Evolutionary conservation across 2,113 vertebrate genomes (phyloP).

Genomic region (Trogon melanurus): DNA sequence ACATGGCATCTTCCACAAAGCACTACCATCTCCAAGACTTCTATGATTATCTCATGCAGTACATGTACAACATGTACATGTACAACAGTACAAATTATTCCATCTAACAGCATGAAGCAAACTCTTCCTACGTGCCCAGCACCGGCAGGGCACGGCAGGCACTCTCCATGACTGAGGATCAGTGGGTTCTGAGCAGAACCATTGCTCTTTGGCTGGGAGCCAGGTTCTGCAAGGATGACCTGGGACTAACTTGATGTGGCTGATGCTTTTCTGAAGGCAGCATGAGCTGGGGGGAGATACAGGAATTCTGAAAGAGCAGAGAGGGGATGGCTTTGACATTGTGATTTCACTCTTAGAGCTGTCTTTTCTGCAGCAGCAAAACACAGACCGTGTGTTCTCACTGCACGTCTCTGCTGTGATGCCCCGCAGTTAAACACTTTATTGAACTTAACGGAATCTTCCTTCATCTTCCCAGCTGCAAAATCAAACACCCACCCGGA

Average conservation of each 20-base stretch:
- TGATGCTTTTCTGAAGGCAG: background rate
- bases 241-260: no score
- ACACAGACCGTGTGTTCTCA: fast-evolving
- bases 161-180: fast-evolving
- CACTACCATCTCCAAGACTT: background rate
- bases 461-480: no score
- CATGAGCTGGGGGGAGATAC: background rate
- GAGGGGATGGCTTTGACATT: fast-evolving
- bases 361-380: background rate
- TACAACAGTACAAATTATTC: no score
- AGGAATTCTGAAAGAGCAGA: no score
- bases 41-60: fast-evolving
- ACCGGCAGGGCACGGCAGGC: background rate
- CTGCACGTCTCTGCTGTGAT: background rate
- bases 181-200: background rate
- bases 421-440: no score
- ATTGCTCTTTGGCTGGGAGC: background rate
- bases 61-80: no score
- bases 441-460: fast-evolving
- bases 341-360: background rate
- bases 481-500: fast-evolving
- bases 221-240: fast-evolving
- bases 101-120: background rate
- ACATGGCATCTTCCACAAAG: background rate
- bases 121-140: fast-evolving